These are phyloP conservation scores for Erpobdella octoculata DNA, from an alignment of 2,888 invertebrate species.

Conservation along the genomic window DNA sequence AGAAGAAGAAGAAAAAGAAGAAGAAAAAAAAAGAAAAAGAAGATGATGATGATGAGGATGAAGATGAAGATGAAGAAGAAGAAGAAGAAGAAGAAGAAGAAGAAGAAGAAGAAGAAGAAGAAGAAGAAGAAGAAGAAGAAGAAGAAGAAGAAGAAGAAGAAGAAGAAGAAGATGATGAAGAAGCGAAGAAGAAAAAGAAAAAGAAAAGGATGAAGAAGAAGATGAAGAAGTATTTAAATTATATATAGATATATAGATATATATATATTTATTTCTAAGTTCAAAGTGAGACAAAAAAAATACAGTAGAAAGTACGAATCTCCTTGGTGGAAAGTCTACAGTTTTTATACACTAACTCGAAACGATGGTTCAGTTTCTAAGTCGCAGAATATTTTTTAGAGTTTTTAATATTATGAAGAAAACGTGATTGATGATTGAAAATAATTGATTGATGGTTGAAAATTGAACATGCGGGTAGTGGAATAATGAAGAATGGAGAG, in stretches of 20 bases:
- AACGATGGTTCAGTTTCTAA: not conserved
- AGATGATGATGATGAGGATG: not conserved
- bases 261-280: no score
- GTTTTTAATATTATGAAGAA: not conserved
- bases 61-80: not conserved
- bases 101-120: not conserved
- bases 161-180: no score
- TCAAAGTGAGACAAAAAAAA: no score
- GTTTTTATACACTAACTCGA: not conserved
- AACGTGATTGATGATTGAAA: no score
- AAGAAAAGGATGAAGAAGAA: no score
- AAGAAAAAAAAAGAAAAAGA: not conserved
- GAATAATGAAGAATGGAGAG: not conserved
- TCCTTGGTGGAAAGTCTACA: no score
- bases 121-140: not conserved
- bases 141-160: not conserved
- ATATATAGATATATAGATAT: no score
- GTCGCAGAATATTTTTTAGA: not conserved
- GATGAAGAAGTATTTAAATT: no score
- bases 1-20: no score
- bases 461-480: not conserved
- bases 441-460: not conserved
- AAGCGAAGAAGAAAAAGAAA: no score
- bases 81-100: not conserved
- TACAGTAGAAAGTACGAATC: no score